Evolutionary conservation across 2,888 invertebrate species (phyloP), one percentile per base, ranked within the genome.

Genomic region (Ganaspis brasiliensis): DNA sequence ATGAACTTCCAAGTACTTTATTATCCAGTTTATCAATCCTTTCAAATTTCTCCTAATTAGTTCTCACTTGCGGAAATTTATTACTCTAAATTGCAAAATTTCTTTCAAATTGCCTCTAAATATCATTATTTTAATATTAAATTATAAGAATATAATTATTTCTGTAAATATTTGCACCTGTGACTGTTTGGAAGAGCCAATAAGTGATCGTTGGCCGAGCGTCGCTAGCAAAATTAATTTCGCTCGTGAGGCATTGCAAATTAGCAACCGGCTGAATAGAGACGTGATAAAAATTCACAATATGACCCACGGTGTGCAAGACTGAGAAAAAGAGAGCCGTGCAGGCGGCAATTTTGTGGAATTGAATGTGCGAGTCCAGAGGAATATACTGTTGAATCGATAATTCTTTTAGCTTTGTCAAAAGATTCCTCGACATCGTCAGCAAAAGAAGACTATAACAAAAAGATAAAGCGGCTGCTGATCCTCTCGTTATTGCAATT

Each of bases 281-380:
- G 0, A 99, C 97, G 89, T 99, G 98, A 91, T 99, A 99, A 92
- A 99, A 99, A 92, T 99, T 99, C 40, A 99, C 97, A 90, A 98
- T 96, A 88, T 99, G 99, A 0, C 98, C 98, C 2, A 98, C 95
- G 0, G 98, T 97, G 89, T 99, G 98, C 0, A 98, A 93, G 0
- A 98, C 92, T 0, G 98, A 97, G 92, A 98, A 98, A 92, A 98
- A 97, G 0, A 98, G 92, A 0, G 98, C 98, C 0, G 98, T 98
- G 85, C 98, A 97, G 0, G 98, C 99, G 0, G 97, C 98, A 74
- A 99, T 98, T 92, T 98, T 98, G 92, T 99, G 99, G 91, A 99
- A 99, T 88, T 98, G 98, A 74, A 99, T 98, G 87, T 98, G 98
- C 0, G 98, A 97, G 91, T 99, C 98, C 24, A 98, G 91, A 0